Conservation (phyloP, 2,113 vertebrate genomes). For the Vanacampus margaritifer region DNA sequence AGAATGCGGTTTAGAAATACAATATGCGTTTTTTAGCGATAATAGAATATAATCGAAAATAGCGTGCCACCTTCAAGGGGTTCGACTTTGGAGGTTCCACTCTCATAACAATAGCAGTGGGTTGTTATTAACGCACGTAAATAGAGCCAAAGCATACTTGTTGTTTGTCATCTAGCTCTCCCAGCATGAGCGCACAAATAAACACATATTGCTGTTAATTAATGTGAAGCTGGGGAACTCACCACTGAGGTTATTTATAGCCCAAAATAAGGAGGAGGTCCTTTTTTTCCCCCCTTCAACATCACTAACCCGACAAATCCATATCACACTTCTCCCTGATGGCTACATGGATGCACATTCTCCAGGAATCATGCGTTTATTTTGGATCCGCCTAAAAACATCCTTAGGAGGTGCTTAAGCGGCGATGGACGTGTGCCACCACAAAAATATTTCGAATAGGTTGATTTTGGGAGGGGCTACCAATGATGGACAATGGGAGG, state of each 20-base stretch:
- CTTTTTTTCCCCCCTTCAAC: constrained; percentile 13
- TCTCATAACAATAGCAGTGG: background rate
- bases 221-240: constrained; percentile 32
- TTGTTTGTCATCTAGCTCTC: constrained; percentile 25
- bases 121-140: constrained; percentile 25
- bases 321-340: constrained; percentile 3
- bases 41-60: background rate
- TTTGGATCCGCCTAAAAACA: constrained; percentile 32
- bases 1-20: too few relatives aligned
- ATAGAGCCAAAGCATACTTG: constrained; percentile 41
- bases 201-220: background rate
- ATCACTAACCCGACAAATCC: constrained; percentile 31
- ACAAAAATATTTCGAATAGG: background rate
- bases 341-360: constrained; percentile 13
- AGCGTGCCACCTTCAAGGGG: background rate
- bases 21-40: too few relatives aligned
- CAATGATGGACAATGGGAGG: background rate
- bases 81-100: background rate
- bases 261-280: constrained; percentile 32
- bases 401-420: constrained; percentile 28
- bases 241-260: constrained; percentile 48
- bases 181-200: background rate
- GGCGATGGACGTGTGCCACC: constrained; percentile 27
- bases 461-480: constrained; percentile 10
- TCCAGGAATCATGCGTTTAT: constrained; percentile 50